A percentile compares a stretch with the other conserved stretches of the same genome.
These are phyloP conservation scores for Lepidocyrtinus sp. DNA, from an alignment of 2,888 invertebrate species.

Conservation along the genomic window DNA sequence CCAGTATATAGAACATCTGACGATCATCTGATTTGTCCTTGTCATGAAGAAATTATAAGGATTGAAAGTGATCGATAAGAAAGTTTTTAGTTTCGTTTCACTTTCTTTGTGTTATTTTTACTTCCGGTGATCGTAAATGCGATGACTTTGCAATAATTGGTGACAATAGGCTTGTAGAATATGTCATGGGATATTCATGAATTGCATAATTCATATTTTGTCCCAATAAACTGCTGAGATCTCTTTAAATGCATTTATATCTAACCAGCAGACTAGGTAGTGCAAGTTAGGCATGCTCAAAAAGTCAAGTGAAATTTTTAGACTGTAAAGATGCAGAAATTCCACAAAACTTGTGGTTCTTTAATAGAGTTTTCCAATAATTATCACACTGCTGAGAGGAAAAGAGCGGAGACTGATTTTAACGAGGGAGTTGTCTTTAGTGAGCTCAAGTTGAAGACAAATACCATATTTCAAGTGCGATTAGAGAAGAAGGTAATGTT, in stretches of 20 bases:
- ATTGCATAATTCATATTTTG: neutral
- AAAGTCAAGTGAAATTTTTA: neutral
- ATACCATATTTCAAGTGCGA: slow-evolving; percentile 88
- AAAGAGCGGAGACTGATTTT: slow-evolving; percentile 81
- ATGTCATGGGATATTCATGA: neutral
- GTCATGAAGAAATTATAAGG: no score
- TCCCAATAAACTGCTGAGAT: neutral
- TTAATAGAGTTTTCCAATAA: slow-evolving; percentile 87
- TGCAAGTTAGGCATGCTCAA: neutral
- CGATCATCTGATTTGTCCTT: no score
- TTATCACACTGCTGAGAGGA: slow-evolving; percentile 85
- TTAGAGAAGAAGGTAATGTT: slow-evolving; percentile 94
- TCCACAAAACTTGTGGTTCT: slow-evolving; percentile 79
- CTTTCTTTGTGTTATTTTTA: no score
- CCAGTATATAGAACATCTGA: no score
- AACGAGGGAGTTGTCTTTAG: slow-evolving; percentile 91
- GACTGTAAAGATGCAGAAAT: slow-evolving; percentile 54
- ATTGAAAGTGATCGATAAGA: no score
- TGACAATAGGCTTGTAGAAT: neutral
- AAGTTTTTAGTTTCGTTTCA: no score
- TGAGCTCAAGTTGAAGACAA: slow-evolving; percentile 84
- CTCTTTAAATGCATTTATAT: neutral
- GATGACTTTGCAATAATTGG: neutral
- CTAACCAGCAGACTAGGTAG: neutral
- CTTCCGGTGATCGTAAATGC: no score